These are phyloP conservation scores for Cuniculus paca DNA, from an alignment of 2,797 vertebrate species.

Conservation along the genomic window DNA sequence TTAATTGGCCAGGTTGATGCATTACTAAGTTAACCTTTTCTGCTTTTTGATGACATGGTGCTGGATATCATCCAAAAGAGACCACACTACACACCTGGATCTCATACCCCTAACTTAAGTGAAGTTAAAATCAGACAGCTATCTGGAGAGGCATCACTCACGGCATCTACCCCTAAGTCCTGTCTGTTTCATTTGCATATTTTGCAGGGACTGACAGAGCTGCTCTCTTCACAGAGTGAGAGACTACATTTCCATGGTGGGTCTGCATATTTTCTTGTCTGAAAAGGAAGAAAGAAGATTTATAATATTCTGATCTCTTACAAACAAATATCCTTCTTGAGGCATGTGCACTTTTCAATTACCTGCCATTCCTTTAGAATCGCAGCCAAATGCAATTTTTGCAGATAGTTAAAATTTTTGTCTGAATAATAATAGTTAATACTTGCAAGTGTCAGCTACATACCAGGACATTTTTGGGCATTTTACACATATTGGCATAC, in stretches of 20 bases:
- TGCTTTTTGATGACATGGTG: background rate
- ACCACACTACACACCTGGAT: background rate
- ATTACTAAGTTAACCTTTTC: background rate
- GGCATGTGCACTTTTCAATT: background rate
- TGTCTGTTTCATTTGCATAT: background rate
- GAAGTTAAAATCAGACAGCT: background rate
- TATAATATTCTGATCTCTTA: background rate
- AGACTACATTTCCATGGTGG: background rate
- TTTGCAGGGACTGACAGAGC: background rate
- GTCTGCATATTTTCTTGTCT: background rate
- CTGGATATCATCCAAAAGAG: background rate
- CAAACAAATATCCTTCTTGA: background rate
- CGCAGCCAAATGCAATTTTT: background rate
- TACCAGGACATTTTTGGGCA: background rate
- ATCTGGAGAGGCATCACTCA: background rate
- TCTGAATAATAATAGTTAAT: background rate
- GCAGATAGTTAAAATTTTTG: background rate
- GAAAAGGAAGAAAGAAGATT: background rate
- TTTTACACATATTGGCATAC: background rate
- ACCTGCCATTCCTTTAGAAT: background rate
- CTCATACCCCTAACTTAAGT: background rate
- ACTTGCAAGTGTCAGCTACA: background rate
- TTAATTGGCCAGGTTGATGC: background rate
- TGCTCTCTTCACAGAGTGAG: background rate
- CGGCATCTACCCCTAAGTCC: background rate